Evolutionary conservation across 2,113 vertebrate species (phyloP).

Genomic region (Lagenorhynchus albirostris): DNA sequence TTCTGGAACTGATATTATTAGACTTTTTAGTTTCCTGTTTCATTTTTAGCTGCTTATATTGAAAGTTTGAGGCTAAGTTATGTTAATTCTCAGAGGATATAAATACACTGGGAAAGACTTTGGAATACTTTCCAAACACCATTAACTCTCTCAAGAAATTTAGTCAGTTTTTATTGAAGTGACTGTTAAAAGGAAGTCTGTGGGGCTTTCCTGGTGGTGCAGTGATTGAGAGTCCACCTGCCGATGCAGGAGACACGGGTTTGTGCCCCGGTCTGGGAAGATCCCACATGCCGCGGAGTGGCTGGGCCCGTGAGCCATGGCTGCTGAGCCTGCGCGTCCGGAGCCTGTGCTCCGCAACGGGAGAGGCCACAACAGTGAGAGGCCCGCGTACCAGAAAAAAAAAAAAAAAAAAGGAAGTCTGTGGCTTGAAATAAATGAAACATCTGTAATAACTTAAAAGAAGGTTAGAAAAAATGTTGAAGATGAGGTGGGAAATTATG

Average conservation of each 20-base stretch:
- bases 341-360: no score
- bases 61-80: neutral
- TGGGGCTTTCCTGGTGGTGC: neutral
- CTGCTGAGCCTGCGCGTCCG: no score
- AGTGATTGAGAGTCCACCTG: no score
- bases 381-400: no score
- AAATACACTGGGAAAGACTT: neutral
- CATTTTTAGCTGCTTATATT: constrained; percentile 25
- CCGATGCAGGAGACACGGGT: no score
- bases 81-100: constrained; percentile 16
- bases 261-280: no score
- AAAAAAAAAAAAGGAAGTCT: neutral
- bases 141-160: constrained; percentile 24
- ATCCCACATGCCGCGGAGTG: no score
- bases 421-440: neutral
- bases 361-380: no score
- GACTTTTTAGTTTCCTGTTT: neutral
- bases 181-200: neutral
- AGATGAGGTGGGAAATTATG: neutral
- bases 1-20: constrained; percentile 27
- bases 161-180: neutral
- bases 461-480: neutral
- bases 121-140: neutral
- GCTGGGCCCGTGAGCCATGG: no score
- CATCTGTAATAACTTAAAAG: neutral